Conservation (phyloP, 1,140 invertebrate species). For the Caerostris extrusa region DNA sequence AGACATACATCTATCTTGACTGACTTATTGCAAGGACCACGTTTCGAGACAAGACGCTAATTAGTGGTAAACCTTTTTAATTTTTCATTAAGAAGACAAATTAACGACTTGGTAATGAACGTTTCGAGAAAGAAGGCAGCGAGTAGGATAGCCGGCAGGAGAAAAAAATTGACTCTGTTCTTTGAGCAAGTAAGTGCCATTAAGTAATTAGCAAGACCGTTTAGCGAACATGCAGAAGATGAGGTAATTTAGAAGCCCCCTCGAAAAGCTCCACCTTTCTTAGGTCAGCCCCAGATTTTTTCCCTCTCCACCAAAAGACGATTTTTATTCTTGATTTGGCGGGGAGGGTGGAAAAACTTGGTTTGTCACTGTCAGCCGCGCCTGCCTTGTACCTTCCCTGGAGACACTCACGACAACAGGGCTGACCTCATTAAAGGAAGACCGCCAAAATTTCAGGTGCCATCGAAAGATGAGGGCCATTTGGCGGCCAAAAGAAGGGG, state of each 20-base stretch:
- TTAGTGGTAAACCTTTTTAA: constrained; percentile 78
- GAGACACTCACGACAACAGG: constrained; percentile 74
- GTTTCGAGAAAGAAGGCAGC: constrained; percentile 68
- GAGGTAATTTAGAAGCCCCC: constrained; percentile 78
- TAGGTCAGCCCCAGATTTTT: constrained; percentile 76
- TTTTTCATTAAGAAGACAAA: constrained; percentile 78
- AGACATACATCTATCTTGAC: constrained; percentile 74
- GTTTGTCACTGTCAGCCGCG: constrained; percentile 77
- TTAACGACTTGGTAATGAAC: constrained; percentile 78
- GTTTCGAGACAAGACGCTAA: constrained; percentile 77
- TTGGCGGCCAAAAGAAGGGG: constrained; percentile 67
- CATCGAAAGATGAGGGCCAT: constrained; percentile 65
- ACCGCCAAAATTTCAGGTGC: constrained; percentile 73
- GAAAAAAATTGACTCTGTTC: constrained; percentile 61
- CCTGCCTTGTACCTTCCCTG: constrained; percentile 71
- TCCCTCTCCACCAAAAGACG: constrained; percentile 55
- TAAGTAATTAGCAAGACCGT: constrained; percentile 78
- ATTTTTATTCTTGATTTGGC: constrained; percentile 73
- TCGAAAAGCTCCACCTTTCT: constrained; percentile 77
- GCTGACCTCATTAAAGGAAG: constrained; percentile 75
- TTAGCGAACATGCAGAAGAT: constrained; percentile 77
- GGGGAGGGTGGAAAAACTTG: constrained; percentile 76
- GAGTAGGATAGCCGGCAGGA: constrained; percentile 56
- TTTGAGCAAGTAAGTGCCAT: constrained; percentile 77
- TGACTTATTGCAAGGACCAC: constrained; percentile 77